These are phyloP conservation scores for Drosophila ambigua DNA, from an alignment of 1,140 invertebrate species.

Conservation along the genomic window DNA sequence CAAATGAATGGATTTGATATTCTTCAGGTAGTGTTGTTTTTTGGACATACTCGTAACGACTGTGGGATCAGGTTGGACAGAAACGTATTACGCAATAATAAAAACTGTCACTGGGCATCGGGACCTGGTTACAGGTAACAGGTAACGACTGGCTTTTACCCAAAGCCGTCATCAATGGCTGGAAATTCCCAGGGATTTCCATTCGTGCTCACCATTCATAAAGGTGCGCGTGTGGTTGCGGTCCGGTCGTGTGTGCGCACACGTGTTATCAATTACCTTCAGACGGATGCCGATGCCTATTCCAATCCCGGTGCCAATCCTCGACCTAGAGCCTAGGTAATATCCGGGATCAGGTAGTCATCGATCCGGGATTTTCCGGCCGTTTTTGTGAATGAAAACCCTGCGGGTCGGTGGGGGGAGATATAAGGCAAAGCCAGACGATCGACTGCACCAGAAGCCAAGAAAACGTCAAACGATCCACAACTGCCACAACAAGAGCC, in stretches of 20 bases:
- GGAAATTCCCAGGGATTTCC: conserved; percentile 71
- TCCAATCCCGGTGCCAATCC: background rate
- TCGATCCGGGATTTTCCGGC: conserved; percentile 32
- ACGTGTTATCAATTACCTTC: conserved; percentile 70
- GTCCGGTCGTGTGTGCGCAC: conserved; percentile 27
- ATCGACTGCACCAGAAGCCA: conserved; percentile 49
- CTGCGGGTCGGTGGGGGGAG: background rate
- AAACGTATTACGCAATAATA: conserved; percentile 64
- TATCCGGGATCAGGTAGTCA: conserved; percentile 33
- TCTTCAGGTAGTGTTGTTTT: background rate
- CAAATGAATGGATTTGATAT: background rate
- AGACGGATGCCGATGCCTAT: background rate
- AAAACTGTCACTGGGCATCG: conserved; percentile 53
- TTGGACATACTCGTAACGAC: background rate
- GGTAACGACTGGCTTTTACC: background rate
- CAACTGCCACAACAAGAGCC: conserved; percentile 12
- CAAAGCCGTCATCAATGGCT: conserved; percentile 50
- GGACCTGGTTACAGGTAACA: conserved; percentile 19
- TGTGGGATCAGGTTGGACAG: background rate
- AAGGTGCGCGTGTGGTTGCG: conserved; percentile 10
- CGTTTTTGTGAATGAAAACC: conserved; percentile 50
- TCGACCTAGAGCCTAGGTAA: conserved; percentile 9
- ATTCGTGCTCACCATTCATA: conserved; percentile 56
- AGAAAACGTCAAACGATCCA: conserved; percentile 21
- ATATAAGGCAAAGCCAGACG: conserved; percentile 41